These are phyloP conservation scores for Linhomoeus sp. DNA, from an alignment of 2,888 invertebrate genomes.

Conservation along the genomic window DNA sequence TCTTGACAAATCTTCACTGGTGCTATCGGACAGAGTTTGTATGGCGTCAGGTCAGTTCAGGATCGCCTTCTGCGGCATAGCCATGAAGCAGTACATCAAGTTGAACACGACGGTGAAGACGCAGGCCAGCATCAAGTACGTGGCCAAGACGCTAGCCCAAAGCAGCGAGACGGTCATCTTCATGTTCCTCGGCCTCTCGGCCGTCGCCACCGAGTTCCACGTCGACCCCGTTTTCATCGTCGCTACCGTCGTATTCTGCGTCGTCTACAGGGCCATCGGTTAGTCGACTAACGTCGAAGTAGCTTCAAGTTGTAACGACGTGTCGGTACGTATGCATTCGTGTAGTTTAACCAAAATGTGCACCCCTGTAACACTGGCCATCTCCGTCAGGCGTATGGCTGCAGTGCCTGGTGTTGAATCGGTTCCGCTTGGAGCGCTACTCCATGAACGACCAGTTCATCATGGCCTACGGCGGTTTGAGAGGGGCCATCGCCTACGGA, in stretches of 20 bases:
- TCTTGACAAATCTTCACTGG: too few species aligned
- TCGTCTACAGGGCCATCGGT: constrained; percentile 74
- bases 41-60: too few species aligned
- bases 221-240: constrained; percentile 88
- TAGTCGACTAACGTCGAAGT: too few species aligned
- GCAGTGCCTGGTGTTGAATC: too few species aligned
- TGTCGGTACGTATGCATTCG: too few species aligned
- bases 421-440: too few species aligned
- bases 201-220: constrained; percentile 64
- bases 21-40: too few species aligned
- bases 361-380: too few species aligned
- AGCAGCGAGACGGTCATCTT: constrained; percentile 95
- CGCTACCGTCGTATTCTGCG: constrained; percentile 72
- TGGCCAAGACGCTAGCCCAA: constrained; percentile 94
- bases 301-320: too few species aligned
- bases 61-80: constrained; percentile 92
- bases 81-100: constrained; percentile 62
- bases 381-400: too few species aligned
- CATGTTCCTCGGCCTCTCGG: constrained; percentile 96
- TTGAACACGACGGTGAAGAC: background rate
- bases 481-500: constrained; percentile 91
- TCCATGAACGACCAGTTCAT: too few species aligned
- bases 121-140: constrained; percentile 47
- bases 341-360: too few species aligned
- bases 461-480: constrained; percentile 74